Evolutionary conservation across 2,888 invertebrate species (phyloP).

Genomic region (Leptopilina myrica): DNA sequence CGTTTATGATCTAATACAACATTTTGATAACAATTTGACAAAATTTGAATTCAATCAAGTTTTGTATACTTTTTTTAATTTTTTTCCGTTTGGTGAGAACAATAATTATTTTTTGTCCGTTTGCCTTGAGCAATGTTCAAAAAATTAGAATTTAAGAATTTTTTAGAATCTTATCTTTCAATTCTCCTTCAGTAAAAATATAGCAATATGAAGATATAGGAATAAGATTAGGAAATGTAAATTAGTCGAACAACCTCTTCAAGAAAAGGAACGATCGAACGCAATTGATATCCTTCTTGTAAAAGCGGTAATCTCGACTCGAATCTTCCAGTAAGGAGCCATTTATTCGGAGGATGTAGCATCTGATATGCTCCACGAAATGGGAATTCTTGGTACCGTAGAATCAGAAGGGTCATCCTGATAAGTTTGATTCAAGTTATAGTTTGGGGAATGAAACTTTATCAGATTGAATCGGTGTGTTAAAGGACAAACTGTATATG

Average conservation of each 20-base stretch:
- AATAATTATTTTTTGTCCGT: no score
- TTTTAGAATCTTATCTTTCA: no score
- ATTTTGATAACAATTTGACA: no score
- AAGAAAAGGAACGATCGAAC: not conserved
- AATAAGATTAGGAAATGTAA: not conserved
- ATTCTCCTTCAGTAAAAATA: not conserved
- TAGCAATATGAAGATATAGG: not conserved
- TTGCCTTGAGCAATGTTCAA: no score
- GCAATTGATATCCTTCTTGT: conserved; percentile 5
- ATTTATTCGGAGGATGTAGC: conserved; percentile 11
- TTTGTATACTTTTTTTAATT: no score
- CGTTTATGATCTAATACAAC: no score
- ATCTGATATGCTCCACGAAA: not conserved
- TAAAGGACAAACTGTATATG: no score
- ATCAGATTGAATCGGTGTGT: no score
- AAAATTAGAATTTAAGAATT: no score
- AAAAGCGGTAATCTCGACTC: not conserved
- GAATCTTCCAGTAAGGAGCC: not conserved
- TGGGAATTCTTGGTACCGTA: not conserved
- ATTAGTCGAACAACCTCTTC: not conserved
- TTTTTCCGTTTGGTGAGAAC: no score
- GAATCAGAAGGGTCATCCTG: not conserved
- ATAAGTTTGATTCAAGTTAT: conserved; percentile 1
- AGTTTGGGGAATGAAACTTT: not conserved
- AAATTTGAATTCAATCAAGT: no score